These are phyloP conservation scores for Chironomus riparius DNA, from an alignment of 2,888 invertebrate species.

Conservation along the genomic window DNA sequence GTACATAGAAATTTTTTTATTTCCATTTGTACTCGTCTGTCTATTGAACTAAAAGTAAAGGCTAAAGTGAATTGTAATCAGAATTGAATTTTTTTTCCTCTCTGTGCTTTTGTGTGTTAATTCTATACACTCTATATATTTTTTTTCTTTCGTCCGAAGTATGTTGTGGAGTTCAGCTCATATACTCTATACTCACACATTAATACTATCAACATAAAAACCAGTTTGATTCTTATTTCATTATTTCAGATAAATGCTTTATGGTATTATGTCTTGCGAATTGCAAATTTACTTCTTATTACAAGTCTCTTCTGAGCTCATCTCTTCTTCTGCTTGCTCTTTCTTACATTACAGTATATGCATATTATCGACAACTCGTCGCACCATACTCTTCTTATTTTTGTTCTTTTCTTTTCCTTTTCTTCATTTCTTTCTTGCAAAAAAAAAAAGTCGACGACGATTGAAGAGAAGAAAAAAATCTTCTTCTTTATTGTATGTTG, in stretches of 20 bases:
- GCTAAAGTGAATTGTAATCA: neutral
- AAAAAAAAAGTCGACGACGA: neutral
- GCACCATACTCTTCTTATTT: neutral
- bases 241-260: slow-evolving; percentile 27
- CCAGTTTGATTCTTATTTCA: slow-evolving; percentile 27
- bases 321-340: neutral
- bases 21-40: neutral
- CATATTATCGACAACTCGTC: neutral
- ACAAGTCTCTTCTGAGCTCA: neutral
- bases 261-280: slow-evolving; percentile 26
- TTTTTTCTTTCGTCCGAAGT: neutral
- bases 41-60: neutral
- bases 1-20: neutral
- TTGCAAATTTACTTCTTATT: slow-evolving; percentile 14
- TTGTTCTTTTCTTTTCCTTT: neutral
- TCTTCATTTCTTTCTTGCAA: neutral
- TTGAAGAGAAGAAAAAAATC: neutral
- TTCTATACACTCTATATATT: neutral
- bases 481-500: neutral
- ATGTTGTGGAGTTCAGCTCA: neutral
- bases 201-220: slow-evolving; percentile 13
- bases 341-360: neutral
- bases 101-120: neutral
- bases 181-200: neutral
- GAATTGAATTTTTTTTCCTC: neutral